Conservation (phyloP, 2,797 vertebrate genomes). For the Sebastes jordani region DNA sequence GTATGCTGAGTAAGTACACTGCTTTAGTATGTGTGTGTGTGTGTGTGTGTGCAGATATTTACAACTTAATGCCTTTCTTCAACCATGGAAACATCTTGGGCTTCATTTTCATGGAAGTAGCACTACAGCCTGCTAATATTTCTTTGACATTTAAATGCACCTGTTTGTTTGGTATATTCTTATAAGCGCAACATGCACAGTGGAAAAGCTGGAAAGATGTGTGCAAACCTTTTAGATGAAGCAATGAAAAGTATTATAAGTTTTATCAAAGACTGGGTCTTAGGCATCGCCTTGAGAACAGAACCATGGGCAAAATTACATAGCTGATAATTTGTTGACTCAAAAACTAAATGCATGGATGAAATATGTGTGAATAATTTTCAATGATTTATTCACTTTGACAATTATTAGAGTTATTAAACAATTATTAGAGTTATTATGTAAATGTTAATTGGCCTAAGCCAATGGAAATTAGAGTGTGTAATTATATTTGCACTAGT, state of each 20-base stretch:
- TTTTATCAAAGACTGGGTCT: no score
- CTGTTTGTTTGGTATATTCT: neutral
- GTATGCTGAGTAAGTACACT: slow-evolving; percentile 90
- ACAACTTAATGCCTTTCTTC: neutral
- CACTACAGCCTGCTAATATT: no score
- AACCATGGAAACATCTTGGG: neutral
- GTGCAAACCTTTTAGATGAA: neutral
- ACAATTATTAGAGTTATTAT: neutral
- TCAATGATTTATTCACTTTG: no score
- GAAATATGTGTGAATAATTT: no score
- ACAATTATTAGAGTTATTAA: no score
- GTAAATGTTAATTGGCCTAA: no score
- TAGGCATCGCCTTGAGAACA: no score
- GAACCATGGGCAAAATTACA: no score
- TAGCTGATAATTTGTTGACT: neutral
- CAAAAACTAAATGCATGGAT: no score
- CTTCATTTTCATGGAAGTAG: neutral
- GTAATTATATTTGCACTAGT: no score
- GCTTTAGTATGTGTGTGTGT: neutral
- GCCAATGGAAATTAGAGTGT: no score
- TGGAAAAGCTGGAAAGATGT: neutral
- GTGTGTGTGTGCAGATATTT: neutral
- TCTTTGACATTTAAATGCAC: no score
- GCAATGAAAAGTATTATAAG: neutral
- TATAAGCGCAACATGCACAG: neutral